Evolutionary conservation across 2,113 vertebrate genomes (phyloP).

Genomic region (Numenius arquata): DNA sequence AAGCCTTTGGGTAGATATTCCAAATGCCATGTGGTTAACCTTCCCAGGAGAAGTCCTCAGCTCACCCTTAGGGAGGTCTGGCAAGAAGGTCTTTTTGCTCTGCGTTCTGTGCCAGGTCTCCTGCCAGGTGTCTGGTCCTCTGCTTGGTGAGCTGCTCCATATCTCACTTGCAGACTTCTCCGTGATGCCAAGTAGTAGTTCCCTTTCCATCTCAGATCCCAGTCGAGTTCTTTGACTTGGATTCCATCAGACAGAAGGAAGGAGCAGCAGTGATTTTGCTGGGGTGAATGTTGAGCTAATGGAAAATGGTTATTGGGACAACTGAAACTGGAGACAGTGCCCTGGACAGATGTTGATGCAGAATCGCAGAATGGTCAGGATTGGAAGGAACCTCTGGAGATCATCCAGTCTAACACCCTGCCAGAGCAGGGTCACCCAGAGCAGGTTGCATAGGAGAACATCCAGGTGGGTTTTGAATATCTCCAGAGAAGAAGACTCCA

Average conservation of each 20-base stretch:
- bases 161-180: background rate
- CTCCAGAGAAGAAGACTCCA: no score
- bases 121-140: background rate
- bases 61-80: background rate
- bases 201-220: background rate
- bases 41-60: background rate
- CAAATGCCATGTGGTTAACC: background rate
- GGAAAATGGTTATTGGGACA: background rate
- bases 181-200: fast-evolving
- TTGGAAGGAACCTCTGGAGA: no score
- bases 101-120: background rate
- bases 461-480: no score
- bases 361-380: no score
- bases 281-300: background rate
- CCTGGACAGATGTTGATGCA: background rate
- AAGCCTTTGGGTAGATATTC: background rate
- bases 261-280: background rate
- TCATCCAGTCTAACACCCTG: no score
- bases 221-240: background rate
- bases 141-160: background rate
- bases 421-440: no score
- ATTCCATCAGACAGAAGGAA: background rate
- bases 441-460: no score
- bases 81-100: background rate
- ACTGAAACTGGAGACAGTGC: background rate